Percentiles rank a stretch among this genome's conserved stretches.
phyloP scores from a whole-genome alignment of 1,140 invertebrate genomes.

The Bombus vancouverensis region DNA sequence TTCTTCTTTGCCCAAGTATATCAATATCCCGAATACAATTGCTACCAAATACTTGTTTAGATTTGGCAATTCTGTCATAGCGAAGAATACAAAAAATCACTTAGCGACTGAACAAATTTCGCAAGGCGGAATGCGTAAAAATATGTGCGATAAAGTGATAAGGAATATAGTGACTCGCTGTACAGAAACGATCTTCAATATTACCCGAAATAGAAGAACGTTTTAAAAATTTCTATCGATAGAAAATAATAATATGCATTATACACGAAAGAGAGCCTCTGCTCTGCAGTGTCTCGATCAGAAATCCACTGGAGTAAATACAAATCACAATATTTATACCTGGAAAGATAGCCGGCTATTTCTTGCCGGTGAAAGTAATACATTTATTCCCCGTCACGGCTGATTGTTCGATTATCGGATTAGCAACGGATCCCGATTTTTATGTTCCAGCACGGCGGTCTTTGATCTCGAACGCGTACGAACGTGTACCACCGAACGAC shows the following conservation, averaged over 20 bases:
- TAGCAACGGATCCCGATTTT: constrained; percentile 51
- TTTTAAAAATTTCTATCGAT: neutral
- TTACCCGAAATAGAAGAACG: too few relatives aligned
- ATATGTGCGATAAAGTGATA: neutral
- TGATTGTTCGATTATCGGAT: constrained; percentile 62
- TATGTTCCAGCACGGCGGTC: constrained; percentile 24
- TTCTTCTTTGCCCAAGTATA: too few relatives aligned
- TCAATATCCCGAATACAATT: too few relatives aligned
- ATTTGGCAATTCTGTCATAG: too few relatives aligned
- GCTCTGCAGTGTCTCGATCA: neutral
- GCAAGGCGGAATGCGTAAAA: neutral
- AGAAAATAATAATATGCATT: neutral
- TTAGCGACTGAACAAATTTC: too few relatives aligned
- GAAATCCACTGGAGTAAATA: constrained; percentile 12
- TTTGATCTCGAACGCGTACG: constrained; percentile 56
- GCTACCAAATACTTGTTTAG: too few relatives aligned
- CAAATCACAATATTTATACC: constrained; percentile 52
- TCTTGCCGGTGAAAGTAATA: constrained; percentile 52
- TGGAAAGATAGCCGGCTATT: neutral
- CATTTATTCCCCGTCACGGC: constrained; percentile 23
- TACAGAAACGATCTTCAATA: too few relatives aligned
- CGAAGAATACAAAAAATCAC: too few relatives aligned
- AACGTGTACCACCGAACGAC: constrained; percentile 37
- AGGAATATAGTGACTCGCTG: too few relatives aligned
- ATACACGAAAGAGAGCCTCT: neutral